These are phyloP conservation scores for Aldabrachelys gigantea DNA, from an alignment of 2,113 vertebrate species.

Conservation along the genomic window DNA sequence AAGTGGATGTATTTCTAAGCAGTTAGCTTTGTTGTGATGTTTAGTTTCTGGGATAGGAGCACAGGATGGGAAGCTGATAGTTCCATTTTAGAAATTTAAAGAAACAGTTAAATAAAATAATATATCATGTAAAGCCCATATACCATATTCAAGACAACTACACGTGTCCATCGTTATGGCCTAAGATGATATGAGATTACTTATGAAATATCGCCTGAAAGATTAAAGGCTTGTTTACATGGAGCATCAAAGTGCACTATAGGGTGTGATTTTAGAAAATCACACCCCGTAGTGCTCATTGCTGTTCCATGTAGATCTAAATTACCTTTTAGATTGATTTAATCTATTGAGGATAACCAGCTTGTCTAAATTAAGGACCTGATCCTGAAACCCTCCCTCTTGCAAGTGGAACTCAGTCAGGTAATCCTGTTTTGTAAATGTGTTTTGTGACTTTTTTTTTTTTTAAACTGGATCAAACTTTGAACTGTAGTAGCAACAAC, in stretches of 20 bases:
- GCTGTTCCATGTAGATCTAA: neutral
- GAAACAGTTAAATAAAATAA: neutral
- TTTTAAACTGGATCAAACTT: neutral
- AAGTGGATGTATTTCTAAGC: neutral
- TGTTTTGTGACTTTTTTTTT: neutral
- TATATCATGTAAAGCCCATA: neutral
- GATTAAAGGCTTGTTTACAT: neutral
- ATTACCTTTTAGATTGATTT: neutral
- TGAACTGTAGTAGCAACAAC: rapidly evolving
- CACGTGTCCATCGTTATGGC: neutral
- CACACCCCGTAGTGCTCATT: neutral
- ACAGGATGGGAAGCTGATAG: rapidly evolving
- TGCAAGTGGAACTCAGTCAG: neutral
- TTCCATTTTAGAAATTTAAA: neutral
- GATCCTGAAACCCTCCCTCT: rapidly evolving
- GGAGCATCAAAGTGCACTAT: neutral
- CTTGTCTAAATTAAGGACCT: neutral
- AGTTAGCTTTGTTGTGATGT: neutral
- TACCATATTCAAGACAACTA: neutral
- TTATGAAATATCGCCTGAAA: neutral
- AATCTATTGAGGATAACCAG: neutral
- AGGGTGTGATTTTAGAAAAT: no score
- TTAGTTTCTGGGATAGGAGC: neutral
- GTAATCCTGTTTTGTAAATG: rapidly evolving
- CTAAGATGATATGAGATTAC: neutral